Conservation (phyloP, 2,113 vertebrate species). For the Vidua chalybeata region DNA sequence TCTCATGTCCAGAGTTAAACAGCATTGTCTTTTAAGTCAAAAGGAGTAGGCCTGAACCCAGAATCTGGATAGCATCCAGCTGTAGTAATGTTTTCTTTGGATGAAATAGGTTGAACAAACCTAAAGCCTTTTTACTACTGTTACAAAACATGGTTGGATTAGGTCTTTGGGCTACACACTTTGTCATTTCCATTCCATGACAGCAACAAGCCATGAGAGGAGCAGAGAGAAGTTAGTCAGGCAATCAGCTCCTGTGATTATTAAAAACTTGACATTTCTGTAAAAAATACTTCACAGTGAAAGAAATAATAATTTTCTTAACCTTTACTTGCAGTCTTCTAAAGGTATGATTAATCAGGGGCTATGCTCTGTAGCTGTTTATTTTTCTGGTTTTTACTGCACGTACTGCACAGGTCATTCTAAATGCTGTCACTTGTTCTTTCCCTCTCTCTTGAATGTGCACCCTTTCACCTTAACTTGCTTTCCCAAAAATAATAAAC, state of each 20-base stretch:
- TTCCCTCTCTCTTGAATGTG: background rate
- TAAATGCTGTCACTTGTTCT: background rate
- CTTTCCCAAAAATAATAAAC: background rate
- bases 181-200: background rate
- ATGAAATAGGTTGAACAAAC: conserved; percentile 1
- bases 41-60: background rate
- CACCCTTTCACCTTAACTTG: background rate
- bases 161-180: background rate
- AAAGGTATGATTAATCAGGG: background rate
- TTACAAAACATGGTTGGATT: background rate
- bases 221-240: background rate
- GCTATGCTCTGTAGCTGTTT: background rate
- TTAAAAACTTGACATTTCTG: background rate
- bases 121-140: conserved; percentile 9
- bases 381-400: background rate
- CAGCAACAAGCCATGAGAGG: background rate
- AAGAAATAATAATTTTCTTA: background rate
- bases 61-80: background rate
- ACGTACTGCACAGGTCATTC: background rate
- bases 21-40: background rate
- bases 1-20: background rate
- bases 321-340: background rate
- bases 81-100: background rate
- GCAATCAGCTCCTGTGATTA: background rate
- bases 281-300: background rate